Evolutionary conservation across 2,888 invertebrate species (phyloP).

Genomic region (Nemotelus pantherinus): DNA sequence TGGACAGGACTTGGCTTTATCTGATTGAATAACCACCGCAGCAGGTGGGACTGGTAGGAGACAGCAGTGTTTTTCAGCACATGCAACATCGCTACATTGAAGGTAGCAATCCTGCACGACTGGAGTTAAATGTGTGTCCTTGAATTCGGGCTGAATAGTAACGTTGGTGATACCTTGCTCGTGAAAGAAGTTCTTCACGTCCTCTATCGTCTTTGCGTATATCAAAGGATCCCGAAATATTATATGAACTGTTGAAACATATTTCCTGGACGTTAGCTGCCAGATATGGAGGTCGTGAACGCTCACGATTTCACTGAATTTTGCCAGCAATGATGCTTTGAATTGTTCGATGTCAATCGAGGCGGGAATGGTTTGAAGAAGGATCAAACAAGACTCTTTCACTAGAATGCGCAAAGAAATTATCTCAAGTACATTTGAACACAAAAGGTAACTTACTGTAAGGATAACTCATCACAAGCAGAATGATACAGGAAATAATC

Average conservation of each 20-base stretch:
- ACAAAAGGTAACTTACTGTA: constrained; percentile 72
- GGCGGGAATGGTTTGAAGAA: constrained; percentile 92
- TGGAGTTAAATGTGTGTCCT: constrained; percentile 53
- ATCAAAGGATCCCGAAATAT: constrained; percentile 74
- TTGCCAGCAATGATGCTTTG: constrained; percentile 70
- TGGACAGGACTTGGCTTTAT: background rate
- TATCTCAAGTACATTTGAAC: constrained; percentile 1
- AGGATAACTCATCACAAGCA: constrained; percentile 81
- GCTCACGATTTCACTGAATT: constrained; percentile 77
- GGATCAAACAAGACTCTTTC: constrained; percentile 87
- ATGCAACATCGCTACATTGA: constrained; percentile 63
- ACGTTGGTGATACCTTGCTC: constrained; percentile 84
- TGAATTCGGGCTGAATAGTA: constrained; percentile 89
- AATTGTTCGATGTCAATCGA: constrained; percentile 82
- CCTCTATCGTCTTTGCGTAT: constrained; percentile 68
- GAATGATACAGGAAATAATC: constrained; percentile 75
- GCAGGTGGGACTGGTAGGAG: background rate
- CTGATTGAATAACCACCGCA: background rate
- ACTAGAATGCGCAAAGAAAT: constrained; percentile 67
- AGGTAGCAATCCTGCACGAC: constrained; percentile 61
- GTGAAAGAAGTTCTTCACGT: constrained; percentile 78
- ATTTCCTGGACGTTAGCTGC: constrained; percentile 82
- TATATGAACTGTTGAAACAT: constrained; percentile 87
- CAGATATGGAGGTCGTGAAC: constrained; percentile 91
- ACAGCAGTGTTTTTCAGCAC: constrained; percentile 65